Conservation (phyloP, 2,113 vertebrate species). For the Sinocyclocheilus maitianheensis region DNA sequence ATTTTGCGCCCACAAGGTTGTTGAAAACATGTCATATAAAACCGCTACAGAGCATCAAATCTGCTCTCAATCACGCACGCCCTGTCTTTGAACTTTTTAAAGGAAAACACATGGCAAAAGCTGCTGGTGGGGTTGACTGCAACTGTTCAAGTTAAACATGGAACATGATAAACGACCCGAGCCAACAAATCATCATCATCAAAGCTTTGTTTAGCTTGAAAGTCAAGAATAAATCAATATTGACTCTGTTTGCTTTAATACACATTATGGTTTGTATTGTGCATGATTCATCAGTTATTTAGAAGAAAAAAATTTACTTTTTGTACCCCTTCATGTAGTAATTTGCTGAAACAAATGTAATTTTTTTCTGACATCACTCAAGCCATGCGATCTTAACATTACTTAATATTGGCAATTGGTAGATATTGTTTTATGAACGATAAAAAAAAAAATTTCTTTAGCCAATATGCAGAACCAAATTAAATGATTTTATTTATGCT, state of each 20-base stretch:
- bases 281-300: background rate
- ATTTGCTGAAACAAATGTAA: background rate
- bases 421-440: background rate
- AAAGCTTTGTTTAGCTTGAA: background rate
- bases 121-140: constrained; percentile 2
- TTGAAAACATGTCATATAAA: constrained; percentile 72
- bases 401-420: background rate
- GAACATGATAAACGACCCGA: constrained; percentile 17
- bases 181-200: background rate
- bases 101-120: constrained; percentile 68
- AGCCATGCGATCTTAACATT: background rate
- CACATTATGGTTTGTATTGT: background rate
- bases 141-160: constrained; percentile 31
- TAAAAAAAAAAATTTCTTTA: background rate
- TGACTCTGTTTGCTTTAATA: background rate
- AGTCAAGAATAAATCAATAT: background rate
- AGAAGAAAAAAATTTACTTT: background rate
- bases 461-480: background rate
- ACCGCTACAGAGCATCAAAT: constrained; percentile 65
- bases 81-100: constrained; percentile 69
- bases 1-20: constrained; percentile 58
- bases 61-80: constrained; percentile 71
- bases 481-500: background rate
- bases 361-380: background rate
- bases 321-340: background rate